A percentile compares a stretch with the other conserved stretches of the same genome.
These are phyloP conservation scores for Drosophila hawaiiensis DNA, from an alignment of 2,888 invertebrate species.

Conservation along the genomic window DNA sequence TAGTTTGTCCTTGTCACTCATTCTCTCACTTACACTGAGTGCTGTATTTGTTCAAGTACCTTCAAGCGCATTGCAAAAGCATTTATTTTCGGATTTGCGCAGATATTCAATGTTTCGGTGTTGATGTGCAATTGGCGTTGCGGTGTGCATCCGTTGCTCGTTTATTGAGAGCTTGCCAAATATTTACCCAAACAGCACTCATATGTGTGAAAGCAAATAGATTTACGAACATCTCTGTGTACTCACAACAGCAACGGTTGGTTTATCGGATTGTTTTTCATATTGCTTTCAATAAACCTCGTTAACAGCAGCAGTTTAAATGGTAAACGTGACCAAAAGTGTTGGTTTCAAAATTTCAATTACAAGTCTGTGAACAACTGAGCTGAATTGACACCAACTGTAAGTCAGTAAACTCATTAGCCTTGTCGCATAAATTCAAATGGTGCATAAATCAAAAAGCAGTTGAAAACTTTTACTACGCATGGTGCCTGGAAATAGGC, in stretches of 20 bases:
- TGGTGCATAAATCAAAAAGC: conserved; percentile 55
- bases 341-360: conserved; percentile 15
- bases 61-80: conserved; percentile 67
- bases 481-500: conserved; percentile 42
- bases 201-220: conserved; percentile 10
- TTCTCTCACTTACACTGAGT: conserved; percentile 19
- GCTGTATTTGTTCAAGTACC: conserved; percentile 66
- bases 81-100: conserved; percentile 72
- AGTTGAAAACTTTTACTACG: conserved; percentile 24
- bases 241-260: background rate
- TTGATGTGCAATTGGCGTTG: conserved; percentile 17
- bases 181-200: conserved; percentile 29
- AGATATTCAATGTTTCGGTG: conserved; percentile 50
- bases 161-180: conserved; percentile 38
- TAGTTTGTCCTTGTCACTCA: conserved; percentile 10
- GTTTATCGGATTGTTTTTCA: background rate
- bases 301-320: background rate
- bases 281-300: background rate
- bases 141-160: conserved; percentile 17
- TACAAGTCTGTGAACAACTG: background rate
- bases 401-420: conserved; percentile 41
- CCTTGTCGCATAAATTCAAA: conserved; percentile 50
- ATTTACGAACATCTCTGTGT: conserved; percentile 13
- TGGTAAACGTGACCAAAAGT: background rate
- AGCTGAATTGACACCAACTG: conserved; percentile 34